phyloP scores from a whole-genome alignment of 2,888 invertebrate species.

The Ophioninae sp. region DNA sequence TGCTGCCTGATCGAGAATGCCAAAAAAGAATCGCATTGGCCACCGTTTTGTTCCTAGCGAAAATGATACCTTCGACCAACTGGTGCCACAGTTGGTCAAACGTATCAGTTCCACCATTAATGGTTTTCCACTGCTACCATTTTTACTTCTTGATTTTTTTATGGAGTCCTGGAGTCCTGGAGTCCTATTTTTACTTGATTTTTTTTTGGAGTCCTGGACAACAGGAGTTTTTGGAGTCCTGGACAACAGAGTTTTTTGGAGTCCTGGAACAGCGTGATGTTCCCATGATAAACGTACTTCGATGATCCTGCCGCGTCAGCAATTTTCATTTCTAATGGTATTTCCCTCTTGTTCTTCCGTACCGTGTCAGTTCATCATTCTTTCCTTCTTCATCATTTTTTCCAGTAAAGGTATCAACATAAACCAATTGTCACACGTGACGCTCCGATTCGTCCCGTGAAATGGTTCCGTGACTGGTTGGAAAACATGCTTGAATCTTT shows the following conservation, averaged over 20 bases:
- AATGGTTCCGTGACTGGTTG: constrained; percentile 28
- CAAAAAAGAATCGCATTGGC: neutral
- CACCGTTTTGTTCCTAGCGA: too few species aligned
- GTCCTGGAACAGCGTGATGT: constrained; percentile 41
- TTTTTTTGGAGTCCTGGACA: too few species aligned
- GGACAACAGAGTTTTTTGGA: too few species aligned
- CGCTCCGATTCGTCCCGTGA: constrained; percentile 34
- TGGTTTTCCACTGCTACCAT: too few species aligned
- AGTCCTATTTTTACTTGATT: too few species aligned
- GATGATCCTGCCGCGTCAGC: constrained; percentile 7
- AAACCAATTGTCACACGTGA: constrained; percentile 57
- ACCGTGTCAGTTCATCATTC: constrained; percentile 40
- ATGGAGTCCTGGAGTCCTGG: too few species aligned
- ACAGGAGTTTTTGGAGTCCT: too few species aligned
- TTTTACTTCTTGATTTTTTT: too few species aligned
- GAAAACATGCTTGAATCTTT: constrained; percentile 12
- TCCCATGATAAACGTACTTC: constrained; percentile 4
- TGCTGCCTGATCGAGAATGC: too few species aligned
- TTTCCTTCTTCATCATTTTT: constrained; percentile 16
- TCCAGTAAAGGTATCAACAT: constrained; percentile 31
- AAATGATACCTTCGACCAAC: too few species aligned
- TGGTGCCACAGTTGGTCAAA: too few species aligned
- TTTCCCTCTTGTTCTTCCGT: constrained; percentile 43
- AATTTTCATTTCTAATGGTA: constrained; percentile 41
- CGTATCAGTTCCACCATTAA: too few species aligned